Base-by-base conservation (phyloP, 1,140 invertebrate genomes). In the Sarcophaga peregrina region DNA sequence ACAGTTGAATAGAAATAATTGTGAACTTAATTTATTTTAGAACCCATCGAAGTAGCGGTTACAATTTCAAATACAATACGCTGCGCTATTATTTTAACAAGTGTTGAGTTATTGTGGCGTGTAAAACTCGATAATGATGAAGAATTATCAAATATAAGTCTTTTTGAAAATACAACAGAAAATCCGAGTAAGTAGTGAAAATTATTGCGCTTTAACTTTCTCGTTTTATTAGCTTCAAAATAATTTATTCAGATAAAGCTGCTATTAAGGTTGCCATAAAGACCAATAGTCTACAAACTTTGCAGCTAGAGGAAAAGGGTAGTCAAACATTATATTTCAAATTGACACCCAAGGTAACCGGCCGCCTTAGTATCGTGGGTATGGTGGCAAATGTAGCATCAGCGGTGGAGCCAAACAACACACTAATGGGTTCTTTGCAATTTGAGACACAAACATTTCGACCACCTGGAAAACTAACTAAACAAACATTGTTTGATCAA, bases 61-160 rank as follows among this genome's bases (percentile, higher is more conserved):
- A 92, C 93, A 74, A 90, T 98, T 58, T 91, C 93, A 73, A 98
- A 98, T 91, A 95, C 95, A 3, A 91, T 98, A n/a, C 94, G 95
- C 84, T 94, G 97, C 72, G 91, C 94, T 6, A 87, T 97, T 78
- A 91, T 93, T 17, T 89, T 98, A 37, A 93, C 93, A 52, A 93
- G 96, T 84, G 91, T 98, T 5, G 93, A 94, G 86, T 90, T 98
- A 17, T 90, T 97, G n/a, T 98, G 96, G 96, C 93, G 91, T 20
- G 95, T 96, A 82, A 92, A 90, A 5, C 87, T 92, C 37, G 90
- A 90, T 7, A 87, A 90, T 20, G 89, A 91, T 37, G 90, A 91
- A 80, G 86, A 86, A 17, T 52, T 90, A 5, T 88, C 87, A 11
- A 92, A 92, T 83, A 82, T 85, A 9, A 86, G 87, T 54, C 76